Conservation (phyloP, 1,140 invertebrate species). For the Archivesica marissinica region DNA sequence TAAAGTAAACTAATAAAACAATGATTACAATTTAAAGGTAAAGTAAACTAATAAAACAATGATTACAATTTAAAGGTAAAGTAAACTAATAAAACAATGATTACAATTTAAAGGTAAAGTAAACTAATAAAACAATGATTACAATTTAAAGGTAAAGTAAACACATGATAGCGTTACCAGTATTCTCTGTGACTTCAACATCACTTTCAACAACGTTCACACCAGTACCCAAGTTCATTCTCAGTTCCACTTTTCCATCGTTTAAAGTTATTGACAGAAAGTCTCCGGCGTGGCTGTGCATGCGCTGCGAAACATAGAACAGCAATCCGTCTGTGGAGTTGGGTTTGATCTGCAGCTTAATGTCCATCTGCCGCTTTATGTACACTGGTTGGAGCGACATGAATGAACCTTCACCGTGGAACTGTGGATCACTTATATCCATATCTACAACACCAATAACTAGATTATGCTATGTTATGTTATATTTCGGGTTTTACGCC, state of each 20-base stretch:
- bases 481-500: no score
- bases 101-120: no score
- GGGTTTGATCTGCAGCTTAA: constrained; percentile 4
- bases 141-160: no score
- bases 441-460: no score
- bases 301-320: neutral
- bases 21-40: no score
- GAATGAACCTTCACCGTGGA: constrained; percentile 9
- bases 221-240: neutral
- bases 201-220: neutral
- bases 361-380: neutral
- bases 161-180: no score
- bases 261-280: constrained; percentile 15
- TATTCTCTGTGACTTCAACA: neutral
- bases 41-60: no score
- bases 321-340: neutral
- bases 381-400: constrained; percentile 7
- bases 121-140: no score
- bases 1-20: no score
- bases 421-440: constrained; percentile 5
- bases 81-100: no score
- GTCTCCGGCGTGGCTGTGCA: constrained; percentile 14
- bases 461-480: no score
- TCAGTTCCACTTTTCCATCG: neutral
- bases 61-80: no score